Evolutionary conservation across 2,888 invertebrate genomes (phyloP), one percentile per base, ranked within the genome.

Genomic region (Drosophila picticornis): DNA sequence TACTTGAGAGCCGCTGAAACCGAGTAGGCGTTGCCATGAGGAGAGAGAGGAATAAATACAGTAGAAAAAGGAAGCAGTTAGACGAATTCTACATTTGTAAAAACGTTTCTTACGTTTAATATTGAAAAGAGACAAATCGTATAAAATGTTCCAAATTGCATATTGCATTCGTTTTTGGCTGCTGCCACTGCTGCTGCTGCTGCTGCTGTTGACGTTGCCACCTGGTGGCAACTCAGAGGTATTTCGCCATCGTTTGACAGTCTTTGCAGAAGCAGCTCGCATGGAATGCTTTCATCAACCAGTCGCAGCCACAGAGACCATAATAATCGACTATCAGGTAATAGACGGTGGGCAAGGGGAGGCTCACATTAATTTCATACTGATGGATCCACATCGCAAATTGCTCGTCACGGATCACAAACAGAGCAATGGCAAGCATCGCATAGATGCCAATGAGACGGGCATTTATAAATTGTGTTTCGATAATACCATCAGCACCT

Each of bases 391-490:
- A 0, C 93, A 93, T 1, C 96, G 96, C 0, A 92, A 94, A n/a
- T 94, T 95, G 1, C 90, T 97, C 0, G 94, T 95, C 0, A 94
- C 95, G 0, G 96, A 97, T 81, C 95, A 94, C 84, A 96, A 96
- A 90, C 95, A 96, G 84, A 56, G 43, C n/a, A 60, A 56, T n/a
- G 29, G 40, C 16, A 94, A 94, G 0, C 96, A 96, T 89, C 93
- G 95, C 1, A 92, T 95, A 78, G 94, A 95, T 1, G 94, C 95
- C 1, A 79, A 92, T 0, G 87, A 94, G 43, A 94, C 94, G 3
- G 98, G 98, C 0, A 96, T 97, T 90, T 97, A 96, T 90, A 95
- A 95, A 81, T 94, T 98, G 82, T 98, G 98, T 90, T 97, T 98
- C 84, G 98, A 98, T 91, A 98, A 98, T 91, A 96, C 95, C 0